Conservation (phyloP, 2,113 vertebrate species). For the Clarias batrachus region DNA sequence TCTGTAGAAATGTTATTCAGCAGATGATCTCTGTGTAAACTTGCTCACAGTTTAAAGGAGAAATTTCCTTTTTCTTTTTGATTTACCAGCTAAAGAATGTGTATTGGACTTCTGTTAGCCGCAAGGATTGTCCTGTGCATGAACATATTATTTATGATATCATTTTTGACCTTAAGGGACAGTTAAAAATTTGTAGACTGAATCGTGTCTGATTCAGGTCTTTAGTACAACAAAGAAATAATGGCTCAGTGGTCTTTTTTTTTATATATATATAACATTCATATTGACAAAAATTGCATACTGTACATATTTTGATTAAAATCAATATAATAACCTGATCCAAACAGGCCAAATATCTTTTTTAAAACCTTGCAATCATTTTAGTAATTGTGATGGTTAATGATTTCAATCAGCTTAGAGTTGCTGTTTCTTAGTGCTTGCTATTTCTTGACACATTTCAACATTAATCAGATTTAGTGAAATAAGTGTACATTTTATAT, state of each 20-base stretch:
- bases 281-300: background rate
- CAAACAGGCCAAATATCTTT: too few species aligned
- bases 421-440: background rate
- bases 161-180: background rate
- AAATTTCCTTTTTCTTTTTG: background rate
- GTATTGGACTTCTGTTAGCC: background rate
- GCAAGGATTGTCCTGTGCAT: background rate
- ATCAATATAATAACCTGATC: background rate
- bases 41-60: background rate
- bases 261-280: too few species aligned
- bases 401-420: background rate
- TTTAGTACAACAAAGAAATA: background rate
- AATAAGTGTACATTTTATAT: background rate
- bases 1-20: background rate
- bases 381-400: background rate
- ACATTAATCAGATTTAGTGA: background rate
- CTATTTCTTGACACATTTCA: background rate
- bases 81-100: background rate
- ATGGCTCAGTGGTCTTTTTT: background rate
- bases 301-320: background rate
- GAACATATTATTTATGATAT: background rate
- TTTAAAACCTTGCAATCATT: background rate
- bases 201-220: background rate
- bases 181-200: background rate
- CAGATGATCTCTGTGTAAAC: background rate